Conservation (phyloP, 2,113 vertebrate species). For the Pampusana beccarii region DNA sequence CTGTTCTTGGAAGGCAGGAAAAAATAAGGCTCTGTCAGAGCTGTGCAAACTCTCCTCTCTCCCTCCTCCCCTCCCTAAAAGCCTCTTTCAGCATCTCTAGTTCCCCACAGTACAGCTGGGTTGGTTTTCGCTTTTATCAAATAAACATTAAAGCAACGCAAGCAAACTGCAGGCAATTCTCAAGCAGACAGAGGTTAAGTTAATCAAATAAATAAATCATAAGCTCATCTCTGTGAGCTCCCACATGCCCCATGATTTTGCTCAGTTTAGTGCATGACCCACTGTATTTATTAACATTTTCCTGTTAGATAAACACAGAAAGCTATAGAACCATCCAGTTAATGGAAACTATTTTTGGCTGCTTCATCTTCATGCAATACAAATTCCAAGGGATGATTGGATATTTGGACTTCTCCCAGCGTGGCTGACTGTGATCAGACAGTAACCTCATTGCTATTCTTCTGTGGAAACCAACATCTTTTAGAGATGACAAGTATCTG, state of each 20-base stretch:
- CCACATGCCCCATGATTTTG: not conserved
- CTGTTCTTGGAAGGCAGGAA: conserved; percentile 73
- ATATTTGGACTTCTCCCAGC: conserved; percentile 38
- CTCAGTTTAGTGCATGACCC: conserved; percentile 9
- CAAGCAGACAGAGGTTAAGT: not conserved
- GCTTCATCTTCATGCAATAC: conserved; percentile 26
- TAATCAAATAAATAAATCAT: conserved; percentile 11
- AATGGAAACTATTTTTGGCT: conserved; percentile 55
- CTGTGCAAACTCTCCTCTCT: not conserved
- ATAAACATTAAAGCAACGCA: not conserved
- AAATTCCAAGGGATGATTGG: conserved; percentile 50
- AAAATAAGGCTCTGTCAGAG: conserved; percentile 64
- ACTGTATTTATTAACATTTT: conserved; percentile 28
- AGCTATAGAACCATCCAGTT: conserved; percentile 15
- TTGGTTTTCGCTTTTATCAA: conserved; percentile 11
- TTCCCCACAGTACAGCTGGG: not conserved
- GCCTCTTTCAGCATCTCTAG: conserved; percentile 26
- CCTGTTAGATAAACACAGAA: conserved; percentile 38
- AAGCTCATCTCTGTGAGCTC: not conserved
- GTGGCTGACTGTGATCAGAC: conserved; percentile 24
- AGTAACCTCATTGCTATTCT: conserved; percentile 47
- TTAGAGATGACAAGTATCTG: conserved; percentile 40
- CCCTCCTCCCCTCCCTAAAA: not conserved
- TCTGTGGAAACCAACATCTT: conserved; percentile 42
- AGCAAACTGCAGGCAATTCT: not conserved